These are phyloP conservation scores for Tetrax tetrax DNA, from an alignment of 2,113 vertebrate genomes.

Conservation along the genomic window DNA sequence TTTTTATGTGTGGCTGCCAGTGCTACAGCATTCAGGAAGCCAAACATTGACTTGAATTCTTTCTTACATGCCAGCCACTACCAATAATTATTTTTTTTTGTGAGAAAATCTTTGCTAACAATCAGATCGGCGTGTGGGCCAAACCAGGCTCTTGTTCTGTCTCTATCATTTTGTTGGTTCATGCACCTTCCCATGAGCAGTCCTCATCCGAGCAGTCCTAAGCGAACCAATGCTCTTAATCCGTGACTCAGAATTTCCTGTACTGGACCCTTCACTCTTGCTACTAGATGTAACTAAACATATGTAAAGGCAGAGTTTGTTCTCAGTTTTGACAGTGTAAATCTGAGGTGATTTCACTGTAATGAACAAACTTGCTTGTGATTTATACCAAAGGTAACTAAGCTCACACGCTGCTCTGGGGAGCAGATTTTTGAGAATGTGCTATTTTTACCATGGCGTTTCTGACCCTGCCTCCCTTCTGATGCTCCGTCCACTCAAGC, in stretches of 20 bases:
- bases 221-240: background rate
- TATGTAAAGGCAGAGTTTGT: background rate
- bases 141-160: background rate
- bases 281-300: background rate
- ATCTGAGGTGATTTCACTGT: background rate
- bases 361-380: background rate
- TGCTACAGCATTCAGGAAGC: background rate
- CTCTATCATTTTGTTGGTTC: background rate
- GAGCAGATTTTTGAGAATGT: background rate
- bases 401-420: background rate
- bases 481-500: background rate
- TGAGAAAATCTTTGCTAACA: background rate
- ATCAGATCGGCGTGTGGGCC: rapidly evolving
- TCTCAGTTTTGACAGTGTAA: background rate
- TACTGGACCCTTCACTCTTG: background rate
- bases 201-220: background rate
- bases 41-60: background rate
- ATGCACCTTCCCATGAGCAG: background rate
- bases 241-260: background rate
- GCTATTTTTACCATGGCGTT: background rate
- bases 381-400: background rate
- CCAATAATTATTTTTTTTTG: background rate
- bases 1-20: background rate
- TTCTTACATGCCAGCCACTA: background rate
- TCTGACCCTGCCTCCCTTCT: background rate